These are phyloP conservation scores for Clarias laeviceps DNA, from an alignment of 2,797 vertebrate genomes.

Conservation along the genomic window DNA sequence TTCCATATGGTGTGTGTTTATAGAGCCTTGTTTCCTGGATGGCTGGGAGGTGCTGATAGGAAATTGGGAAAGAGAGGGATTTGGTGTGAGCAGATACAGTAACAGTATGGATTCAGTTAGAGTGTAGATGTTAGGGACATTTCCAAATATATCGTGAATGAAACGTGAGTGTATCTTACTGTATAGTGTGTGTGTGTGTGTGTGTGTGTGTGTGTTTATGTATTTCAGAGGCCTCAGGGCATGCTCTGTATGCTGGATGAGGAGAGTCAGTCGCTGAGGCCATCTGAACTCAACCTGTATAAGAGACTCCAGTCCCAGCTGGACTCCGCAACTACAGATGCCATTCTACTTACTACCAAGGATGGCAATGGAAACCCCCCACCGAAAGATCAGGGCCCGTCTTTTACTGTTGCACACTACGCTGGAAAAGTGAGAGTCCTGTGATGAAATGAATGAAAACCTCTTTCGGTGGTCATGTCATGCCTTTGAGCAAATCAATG, in stretches of 20 bases:
- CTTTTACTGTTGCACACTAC: conserved; percentile 89
- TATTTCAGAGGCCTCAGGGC: conserved; percentile 88
- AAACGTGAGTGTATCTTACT: conserved; percentile 2
- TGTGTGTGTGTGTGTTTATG: conserved; percentile 23
- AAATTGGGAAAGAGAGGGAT: conserved; percentile 22
- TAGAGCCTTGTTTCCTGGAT: conserved; percentile 24
- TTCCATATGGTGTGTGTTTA: conserved; percentile 50
- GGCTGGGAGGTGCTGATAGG: conserved; percentile 2
- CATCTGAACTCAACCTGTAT: conserved; percentile 83
- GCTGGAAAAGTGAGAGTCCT: conserved; percentile 80
- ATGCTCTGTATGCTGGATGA: conserved; percentile 89
- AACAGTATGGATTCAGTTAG: conserved; percentile 31
- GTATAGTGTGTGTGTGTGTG: conserved; percentile 3
- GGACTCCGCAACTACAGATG: conserved; percentile 75
- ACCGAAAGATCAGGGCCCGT: conserved; percentile 83
- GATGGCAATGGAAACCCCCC: conserved; percentile 93
- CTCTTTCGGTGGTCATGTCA: background rate
- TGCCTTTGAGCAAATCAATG: background rate
- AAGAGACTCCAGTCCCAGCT: conserved; percentile 85
- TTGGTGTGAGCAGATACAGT: conserved; percentile 15
- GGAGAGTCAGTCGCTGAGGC: conserved; percentile 85
- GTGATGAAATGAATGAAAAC: background rate
- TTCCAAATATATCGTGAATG: background rate
- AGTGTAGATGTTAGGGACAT: background rate
- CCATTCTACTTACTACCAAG: conserved; percentile 83